Evolutionary conservation across 2,113 vertebrate species (phyloP).

Genomic region (Gavia stellata): DNA sequence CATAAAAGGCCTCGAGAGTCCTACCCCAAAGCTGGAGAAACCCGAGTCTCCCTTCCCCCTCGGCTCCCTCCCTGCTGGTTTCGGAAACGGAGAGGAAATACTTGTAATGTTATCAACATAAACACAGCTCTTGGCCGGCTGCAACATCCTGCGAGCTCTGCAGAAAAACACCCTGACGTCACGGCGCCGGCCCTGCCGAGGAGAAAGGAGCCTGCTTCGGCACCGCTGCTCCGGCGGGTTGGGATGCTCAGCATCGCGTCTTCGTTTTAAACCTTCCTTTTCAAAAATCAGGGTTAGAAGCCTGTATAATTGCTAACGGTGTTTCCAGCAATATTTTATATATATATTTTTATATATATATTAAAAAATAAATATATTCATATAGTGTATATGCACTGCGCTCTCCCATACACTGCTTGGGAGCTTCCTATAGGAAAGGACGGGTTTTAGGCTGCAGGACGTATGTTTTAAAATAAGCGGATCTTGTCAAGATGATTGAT

Average conservation of each 20-base stretch:
- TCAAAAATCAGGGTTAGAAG: background rate
- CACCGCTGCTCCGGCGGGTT: background rate
- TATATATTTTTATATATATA: too few relatives aligned
- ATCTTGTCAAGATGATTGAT: background rate
- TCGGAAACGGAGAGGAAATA: slow-evolving; percentile 59
- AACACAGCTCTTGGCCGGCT: slow-evolving; percentile 55
- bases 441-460: background rate
- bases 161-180: slow-evolving; percentile 56
- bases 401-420: background rate
- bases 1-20: background rate
- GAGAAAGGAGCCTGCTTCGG: background rate
- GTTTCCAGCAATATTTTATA: background rate
- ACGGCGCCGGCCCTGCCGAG: slow-evolving; percentile 8
- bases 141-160: slow-evolving; percentile 50
- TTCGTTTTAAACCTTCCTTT: background rate
- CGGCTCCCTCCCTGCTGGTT: slow-evolving; percentile 6
- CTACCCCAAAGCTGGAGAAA: slow-evolving; percentile 13
- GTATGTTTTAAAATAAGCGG: background rate
- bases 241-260: background rate
- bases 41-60: slow-evolving; percentile 38
- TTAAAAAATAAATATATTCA: background rate
- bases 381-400: fast-evolving
- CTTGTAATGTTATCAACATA: slow-evolving; percentile 62
- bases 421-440: background rate
- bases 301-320: fast-evolving